Evolutionary conservation across 2,888 invertebrate genomes (phyloP), one percentile per base, ranked within the genome.

Genomic region (Ophraella communa): DNA sequence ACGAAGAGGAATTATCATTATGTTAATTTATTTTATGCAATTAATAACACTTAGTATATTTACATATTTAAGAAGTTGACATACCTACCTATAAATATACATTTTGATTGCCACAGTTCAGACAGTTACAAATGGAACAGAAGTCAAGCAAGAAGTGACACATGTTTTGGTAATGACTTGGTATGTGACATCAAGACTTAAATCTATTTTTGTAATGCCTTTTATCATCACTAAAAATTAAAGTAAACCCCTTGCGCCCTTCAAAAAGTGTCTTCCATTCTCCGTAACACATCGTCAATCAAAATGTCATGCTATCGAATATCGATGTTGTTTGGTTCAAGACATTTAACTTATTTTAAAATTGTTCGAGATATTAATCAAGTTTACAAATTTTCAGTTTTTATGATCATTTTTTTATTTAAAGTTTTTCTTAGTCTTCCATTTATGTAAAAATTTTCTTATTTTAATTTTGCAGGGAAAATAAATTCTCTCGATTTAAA

Each of bases 221-320:
- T 73, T 71, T 70, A 73, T 72, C 72, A 73, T 70, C 73, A 72
- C 70, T 66, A 68, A 69, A 73, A 73, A 72, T 72, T 71, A 66
- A 69, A 71, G 64, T 45, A 27, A 51, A 56, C 65, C 68, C 57
- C 65, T 57, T 66, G 62, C 61, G 64, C 62, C 65, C 65, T 65
- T 35, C 57, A 2, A 18, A 49, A 49, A 57, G 35, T 57, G 33
- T 57, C 47, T 61, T 17, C 33, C 61, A 69, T 71, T 69, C 71
- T 58, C 53, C 17, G 64, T 64, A 65, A 64, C 60, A 56, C 59
- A 49, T 68, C 68, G 66, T 68, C 68, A 66, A 68, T 68, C 68
- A 68, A 60, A 55, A 56, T 62, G 66, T 66, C 65, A 44, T 2
- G 14, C 18, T 49, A 30, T 57, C 45, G 33, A 47, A 57, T 30